Base-by-base conservation (phyloP, 2,797 vertebrate genomes). In the Danio jaintianensis region DNA sequence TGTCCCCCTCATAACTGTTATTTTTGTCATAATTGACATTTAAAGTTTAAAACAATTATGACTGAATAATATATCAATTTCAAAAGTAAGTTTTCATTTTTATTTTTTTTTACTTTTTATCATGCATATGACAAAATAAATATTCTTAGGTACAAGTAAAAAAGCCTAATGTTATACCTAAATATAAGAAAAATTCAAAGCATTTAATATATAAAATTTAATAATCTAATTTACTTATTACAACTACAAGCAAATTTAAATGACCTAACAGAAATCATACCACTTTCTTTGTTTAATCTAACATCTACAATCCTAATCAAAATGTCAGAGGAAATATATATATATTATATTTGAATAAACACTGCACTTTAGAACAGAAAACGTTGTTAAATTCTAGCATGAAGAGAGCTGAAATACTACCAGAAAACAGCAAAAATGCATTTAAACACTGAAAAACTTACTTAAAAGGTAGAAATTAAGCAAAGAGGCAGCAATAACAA, bases 111-210 rank as follows among this genome's bases (percentile, higher is more conserved):
- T 20, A 22, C 3, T 56, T 52, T 10, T 6, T 6, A n/a, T 43
- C 5, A 45, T 5, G 45, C 43, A 45, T 45, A 10, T 45, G 43
- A 45, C 36, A 18, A 1, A 11, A 56, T 4, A 47, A 20, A 59
- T 59, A 73, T 45, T 45, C n/a, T 45, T 73, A 16, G 13, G 11
- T 16, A 43, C 11, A 43, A 3, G 38, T 71, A 29, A 38, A 69
- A 38, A 69, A 47, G 15, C 11, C 20, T 7, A 59, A 40, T 15
- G 12, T 61, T 3, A 38, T 61, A 29, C 13, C 2, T 58, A 29
- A 29, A 29, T 29, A 29, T 13, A 22, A 22, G 22, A 8, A 48
- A 82, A 81, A 79, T 86, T 79, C 62, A n/a, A 82, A 83, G 52
- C n/a, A 85, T 84, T 22, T 38, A 12, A n/a, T n/a, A n/a, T n/a